These are phyloP conservation scores for Zenarchopterus dispar DNA, from an alignment of 2,797 vertebrate genomes.

Conservation along the genomic window DNA sequence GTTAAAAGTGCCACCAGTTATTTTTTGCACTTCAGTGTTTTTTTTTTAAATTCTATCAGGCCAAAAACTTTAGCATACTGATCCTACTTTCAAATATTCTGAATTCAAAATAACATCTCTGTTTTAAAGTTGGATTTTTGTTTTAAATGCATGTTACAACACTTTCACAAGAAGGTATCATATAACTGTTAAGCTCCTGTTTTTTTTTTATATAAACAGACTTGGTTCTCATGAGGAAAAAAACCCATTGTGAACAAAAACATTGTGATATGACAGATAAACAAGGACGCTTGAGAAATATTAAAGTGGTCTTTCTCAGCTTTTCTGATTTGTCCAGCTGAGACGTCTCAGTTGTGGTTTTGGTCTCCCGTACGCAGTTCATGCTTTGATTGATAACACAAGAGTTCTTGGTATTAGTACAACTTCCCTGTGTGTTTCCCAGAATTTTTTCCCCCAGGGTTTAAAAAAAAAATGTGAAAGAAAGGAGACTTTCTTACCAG, in stretches of 20 bases:
- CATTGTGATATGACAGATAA: background rate
- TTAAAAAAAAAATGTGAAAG: slow-evolving; percentile 13
- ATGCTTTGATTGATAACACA: slow-evolving; percentile 24
- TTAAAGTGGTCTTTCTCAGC: background rate
- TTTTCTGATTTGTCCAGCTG: slow-evolving; percentile 2
- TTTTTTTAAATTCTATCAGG: background rate
- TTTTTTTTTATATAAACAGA: slow-evolving; percentile 42
- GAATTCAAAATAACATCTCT: too few species aligned
- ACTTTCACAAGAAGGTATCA: slow-evolving; percentile 12
- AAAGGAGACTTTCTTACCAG: background rate
- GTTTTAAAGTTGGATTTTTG: too few species aligned
- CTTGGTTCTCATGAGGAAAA: slow-evolving; percentile 33
- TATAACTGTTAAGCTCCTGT: slow-evolving; percentile 30
- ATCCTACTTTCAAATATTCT: too few species aligned
- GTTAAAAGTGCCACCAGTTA: background rate
- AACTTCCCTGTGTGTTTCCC: slow-evolving; percentile 62
- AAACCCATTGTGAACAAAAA: slow-evolving; percentile 18
- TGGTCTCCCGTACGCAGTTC: slow-evolving; percentile 3
- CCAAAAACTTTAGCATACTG: too few species aligned
- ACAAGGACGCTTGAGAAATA: slow-evolving; percentile 1
- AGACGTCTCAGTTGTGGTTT: background rate
- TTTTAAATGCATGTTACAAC: background rate
- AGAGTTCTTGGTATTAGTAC: slow-evolving; percentile 44
- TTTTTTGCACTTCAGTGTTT: background rate
- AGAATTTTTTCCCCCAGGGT: slow-evolving; percentile 23